Evolutionary conservation across 2,797 vertebrate genomes (phyloP).

Genomic region (Bradypodion pumilum): DNA sequence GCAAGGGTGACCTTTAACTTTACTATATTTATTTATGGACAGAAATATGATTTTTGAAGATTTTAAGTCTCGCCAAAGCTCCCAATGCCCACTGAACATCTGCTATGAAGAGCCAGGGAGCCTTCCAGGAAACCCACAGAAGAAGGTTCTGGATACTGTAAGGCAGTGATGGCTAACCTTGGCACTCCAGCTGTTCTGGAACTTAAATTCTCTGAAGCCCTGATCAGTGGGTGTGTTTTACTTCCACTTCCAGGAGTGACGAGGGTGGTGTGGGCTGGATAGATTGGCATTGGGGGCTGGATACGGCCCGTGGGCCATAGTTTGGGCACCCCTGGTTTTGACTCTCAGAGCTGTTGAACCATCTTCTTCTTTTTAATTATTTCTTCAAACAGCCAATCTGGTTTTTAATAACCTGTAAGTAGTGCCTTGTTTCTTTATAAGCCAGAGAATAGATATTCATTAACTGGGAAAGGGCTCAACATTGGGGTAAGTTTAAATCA

Average conservation of each 20-base stretch:
- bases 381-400: background rate
- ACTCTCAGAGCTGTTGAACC: conserved; percentile 10
- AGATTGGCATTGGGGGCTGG: too few relatives aligned
- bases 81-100: background rate
- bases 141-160: background rate
- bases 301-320: too few relatives aligned
- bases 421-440: background rate
- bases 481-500: conserved; percentile 48
- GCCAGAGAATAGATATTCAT: conserved; percentile 25
- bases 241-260: too few relatives aligned
- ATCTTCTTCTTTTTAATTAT: conserved; percentile 6
- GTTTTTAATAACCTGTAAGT: background rate
- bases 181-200: too few relatives aligned
- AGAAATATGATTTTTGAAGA: background rate
- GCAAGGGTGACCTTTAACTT: too few relatives aligned
- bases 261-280: too few relatives aligned
- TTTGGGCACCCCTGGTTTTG: too few relatives aligned
- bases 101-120: background rate
- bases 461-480: rapidly evolving
- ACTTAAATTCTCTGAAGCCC: too few relatives aligned
- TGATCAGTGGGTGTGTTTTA: too few relatives aligned
- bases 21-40: too few relatives aligned
- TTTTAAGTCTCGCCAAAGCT: background rate
- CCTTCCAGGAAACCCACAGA: background rate
- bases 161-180: too few relatives aligned